Evolutionary conservation across 2,797 vertebrate genomes (phyloP).

Genomic region (Syngnathus rostellatus): DNA sequence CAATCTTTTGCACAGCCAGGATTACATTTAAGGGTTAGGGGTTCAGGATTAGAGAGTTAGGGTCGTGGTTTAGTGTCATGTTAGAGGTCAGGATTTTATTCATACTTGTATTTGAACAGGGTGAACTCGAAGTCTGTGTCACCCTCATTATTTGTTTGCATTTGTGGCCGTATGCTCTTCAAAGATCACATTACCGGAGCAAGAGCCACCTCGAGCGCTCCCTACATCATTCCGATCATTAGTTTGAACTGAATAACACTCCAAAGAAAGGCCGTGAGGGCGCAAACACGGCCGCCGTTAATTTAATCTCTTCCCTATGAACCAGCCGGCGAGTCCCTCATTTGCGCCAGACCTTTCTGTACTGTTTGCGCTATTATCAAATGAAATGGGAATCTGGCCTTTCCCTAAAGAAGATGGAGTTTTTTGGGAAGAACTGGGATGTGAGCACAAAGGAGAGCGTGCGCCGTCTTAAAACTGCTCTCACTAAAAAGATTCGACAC

Average conservation of each 20-base stretch:
- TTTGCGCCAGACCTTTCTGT: background rate
- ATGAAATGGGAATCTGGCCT: background rate
- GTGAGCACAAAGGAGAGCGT: background rate
- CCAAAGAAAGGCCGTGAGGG: background rate
- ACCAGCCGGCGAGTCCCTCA: background rate
- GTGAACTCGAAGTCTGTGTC: background rate
- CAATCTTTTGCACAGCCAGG: background rate
- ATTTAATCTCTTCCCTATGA: background rate
- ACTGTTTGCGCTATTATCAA: background rate
- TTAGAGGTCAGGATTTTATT: background rate
- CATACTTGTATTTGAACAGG: background rate
- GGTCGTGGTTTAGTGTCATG: background rate
- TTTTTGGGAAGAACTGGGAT: background rate
- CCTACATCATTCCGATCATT: background rate
- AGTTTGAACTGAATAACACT: background rate
- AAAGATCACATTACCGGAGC: constrained; percentile 9
- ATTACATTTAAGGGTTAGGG: background rate
- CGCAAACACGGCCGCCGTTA: background rate
- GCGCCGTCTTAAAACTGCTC: background rate
- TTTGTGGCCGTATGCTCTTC: constrained; percentile 20
- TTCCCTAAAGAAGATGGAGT: background rate
- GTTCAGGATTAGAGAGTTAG: background rate
- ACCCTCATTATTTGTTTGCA: constrained; percentile 20
- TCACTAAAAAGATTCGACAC: background rate
- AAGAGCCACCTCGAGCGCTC: background rate